phyloP scores from a whole-genome alignment of 2,113 vertebrate genomes.

The Artemisiospiza belli region DNA sequence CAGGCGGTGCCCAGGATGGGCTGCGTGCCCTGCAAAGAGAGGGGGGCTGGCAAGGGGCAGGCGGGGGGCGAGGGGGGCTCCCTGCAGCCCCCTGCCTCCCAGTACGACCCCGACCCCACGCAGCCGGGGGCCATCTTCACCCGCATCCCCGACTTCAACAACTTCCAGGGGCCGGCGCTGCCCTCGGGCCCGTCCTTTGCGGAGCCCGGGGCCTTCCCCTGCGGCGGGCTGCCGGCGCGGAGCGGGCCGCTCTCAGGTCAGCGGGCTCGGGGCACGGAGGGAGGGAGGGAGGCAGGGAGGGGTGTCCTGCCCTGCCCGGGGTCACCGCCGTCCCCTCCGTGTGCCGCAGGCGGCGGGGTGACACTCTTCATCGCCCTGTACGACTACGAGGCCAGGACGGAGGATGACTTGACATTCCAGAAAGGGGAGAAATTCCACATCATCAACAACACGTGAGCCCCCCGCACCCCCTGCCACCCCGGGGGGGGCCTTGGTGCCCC shows the following conservation, averaged over 20 bases:
- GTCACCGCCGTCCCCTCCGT: not conserved
- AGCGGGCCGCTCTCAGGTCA: slow-evolving; percentile 76
- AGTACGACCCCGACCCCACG: slow-evolving; percentile 84
- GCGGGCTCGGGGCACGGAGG: not conserved
- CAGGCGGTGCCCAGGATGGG: slow-evolving; percentile 57
- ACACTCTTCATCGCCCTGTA: slow-evolving; percentile 92
- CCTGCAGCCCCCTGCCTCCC: not conserved
- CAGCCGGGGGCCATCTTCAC: slow-evolving; percentile 19
- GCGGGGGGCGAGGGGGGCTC: not conserved
- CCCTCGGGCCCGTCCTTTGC: slow-evolving; percentile 54
- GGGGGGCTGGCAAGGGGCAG: slow-evolving; percentile 11
- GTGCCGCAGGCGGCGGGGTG: slow-evolving; percentile 81
- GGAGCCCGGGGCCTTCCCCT: slow-evolving; percentile 41
- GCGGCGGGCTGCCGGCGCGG: slow-evolving; percentile 27
- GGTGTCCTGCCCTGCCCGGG: accelerated
- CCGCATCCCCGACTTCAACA: slow-evolving; percentile 79
- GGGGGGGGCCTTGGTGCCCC: not conserved
- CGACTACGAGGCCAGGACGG: slow-evolving; percentile 91
- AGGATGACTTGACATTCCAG: slow-evolving; percentile 90
- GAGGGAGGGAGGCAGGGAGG: too few relatives aligned
- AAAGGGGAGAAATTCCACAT: slow-evolving; percentile 98
- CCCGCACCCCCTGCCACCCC: accelerated
- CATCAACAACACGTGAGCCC: slow-evolving; percentile 90
- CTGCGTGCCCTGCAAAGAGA: slow-evolving; percentile 61
- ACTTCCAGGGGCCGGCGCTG: slow-evolving; percentile 69